A percentile compares a stretch with the other conserved stretches of the same genome.
phyloP scores from a whole-genome alignment of 2,888 invertebrate species.

The Isotomurus palustris region DNA sequence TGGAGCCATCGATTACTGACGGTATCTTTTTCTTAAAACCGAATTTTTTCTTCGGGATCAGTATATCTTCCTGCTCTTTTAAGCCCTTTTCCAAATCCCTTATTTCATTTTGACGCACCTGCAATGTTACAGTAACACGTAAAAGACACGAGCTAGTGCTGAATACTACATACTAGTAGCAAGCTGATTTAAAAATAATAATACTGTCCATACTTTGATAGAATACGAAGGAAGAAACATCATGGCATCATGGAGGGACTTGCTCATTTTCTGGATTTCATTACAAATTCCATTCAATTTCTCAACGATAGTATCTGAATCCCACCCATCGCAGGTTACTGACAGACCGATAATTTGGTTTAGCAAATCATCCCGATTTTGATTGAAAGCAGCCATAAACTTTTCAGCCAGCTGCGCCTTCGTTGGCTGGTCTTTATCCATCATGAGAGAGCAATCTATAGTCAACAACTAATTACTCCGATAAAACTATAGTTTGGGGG shows the following conservation, averaged over 20 bases:
- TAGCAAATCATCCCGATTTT: conserved; percentile 55
- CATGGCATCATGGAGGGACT: conserved; percentile 72
- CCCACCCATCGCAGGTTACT: no score
- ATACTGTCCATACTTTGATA: conserved; percentile 53
- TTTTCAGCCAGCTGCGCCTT: conserved; percentile 35
- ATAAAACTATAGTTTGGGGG: no score
- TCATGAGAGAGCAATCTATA: neutral
- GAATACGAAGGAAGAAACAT: conserved; percentile 74
- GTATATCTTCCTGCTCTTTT: conserved; percentile 42
- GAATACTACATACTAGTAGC: no score
- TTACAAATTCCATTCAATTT: conserved; percentile 67
- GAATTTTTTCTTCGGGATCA: conserved; percentile 77
- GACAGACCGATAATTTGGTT: conserved; percentile 48
- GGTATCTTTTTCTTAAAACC: no score
- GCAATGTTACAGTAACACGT: no score
- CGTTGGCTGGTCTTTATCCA: no score
- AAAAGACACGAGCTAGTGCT: no score
- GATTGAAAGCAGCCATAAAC: conserved; percentile 38
- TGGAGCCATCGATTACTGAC: no score
- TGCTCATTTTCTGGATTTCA: conserved; percentile 69
- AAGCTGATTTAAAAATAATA: neutral
- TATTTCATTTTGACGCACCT: conserved; percentile 65
- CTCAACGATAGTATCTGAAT: conserved; percentile 55
- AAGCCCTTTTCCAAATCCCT: conserved; percentile 67
- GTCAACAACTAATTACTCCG: no score